Conservation (phyloP, 64 coral and sea anemone species). For the Acropora yongei region DNA sequence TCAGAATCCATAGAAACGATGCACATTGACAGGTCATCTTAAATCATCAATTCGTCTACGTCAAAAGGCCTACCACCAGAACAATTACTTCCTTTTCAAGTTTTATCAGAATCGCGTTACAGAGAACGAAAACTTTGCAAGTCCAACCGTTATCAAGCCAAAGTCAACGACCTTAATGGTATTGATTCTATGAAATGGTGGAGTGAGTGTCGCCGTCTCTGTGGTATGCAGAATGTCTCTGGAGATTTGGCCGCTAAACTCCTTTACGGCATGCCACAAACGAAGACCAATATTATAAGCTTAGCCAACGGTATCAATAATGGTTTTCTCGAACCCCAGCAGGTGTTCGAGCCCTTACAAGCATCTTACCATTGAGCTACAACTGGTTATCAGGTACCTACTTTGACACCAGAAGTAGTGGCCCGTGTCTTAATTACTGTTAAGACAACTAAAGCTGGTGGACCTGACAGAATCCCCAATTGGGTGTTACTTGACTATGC, state of each 20-base stretch:
- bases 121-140: conserved; percentile 42
- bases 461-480: conserved; percentile 61
- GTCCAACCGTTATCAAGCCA: conserved; percentile 36
- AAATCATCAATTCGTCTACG: conserved; percentile 7
- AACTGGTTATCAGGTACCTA: too few relatives aligned
- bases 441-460: conserved; percentile 34
- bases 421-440: too few relatives aligned
- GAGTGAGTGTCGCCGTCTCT: conserved; percentile 45
- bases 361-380: too few relatives aligned
- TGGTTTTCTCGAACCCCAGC: not conserved
- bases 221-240: conserved; percentile 15
- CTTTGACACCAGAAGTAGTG: too few relatives aligned
- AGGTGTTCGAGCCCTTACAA: too few relatives aligned
- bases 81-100: conserved; percentile 36
- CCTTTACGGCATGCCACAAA: conserved; percentile 3
- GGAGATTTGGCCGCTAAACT: too few relatives aligned
- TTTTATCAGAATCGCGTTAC: conserved; percentile 45
- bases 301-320: conserved; percentile 66
- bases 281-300: conserved; percentile 42
- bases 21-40: conserved; percentile 20
- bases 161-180: conserved; percentile 20
- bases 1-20: conserved; percentile 31
- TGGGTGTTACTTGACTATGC: conserved; percentile 60
- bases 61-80: not conserved
- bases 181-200: conserved; percentile 56